A percentile compares a stretch with the other conserved stretches of the same genome.
phyloP scores from a whole-genome alignment of 2,113 vertebrate species.

The Tapirus terrestris region DNA sequence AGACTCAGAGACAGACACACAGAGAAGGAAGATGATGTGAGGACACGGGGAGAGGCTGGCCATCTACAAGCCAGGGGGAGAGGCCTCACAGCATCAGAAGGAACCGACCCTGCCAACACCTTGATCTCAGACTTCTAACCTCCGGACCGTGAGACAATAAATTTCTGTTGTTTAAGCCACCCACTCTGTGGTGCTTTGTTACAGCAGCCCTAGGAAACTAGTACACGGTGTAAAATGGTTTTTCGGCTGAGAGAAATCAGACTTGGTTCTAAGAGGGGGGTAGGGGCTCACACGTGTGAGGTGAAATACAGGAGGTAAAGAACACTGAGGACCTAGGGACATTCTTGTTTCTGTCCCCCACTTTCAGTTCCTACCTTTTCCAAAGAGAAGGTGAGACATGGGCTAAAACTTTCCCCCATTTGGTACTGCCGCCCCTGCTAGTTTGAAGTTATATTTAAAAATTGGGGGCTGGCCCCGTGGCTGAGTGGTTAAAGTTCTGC shows the following conservation, averaged over 20 bases:
- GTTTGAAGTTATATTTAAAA: background rate
- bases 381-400: background rate
- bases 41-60: background rate
- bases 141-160: background rate
- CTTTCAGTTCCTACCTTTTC: background rate
- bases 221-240: rapidly evolving
- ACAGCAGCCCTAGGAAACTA: rapidly evolving
- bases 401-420: background rate
- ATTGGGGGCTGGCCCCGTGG: no score
- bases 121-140: background rate
- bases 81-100: background rate
- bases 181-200: background rate
- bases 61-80: background rate
- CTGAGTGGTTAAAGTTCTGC: no score
- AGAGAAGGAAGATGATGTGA: background rate
- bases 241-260: background rate
- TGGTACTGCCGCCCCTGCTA: no score
- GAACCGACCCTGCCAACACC: rapidly evolving
- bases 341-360: no score
- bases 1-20: background rate
- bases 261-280: background rate
- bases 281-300: rapidly evolving
- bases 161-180: background rate
- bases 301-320: rapidly evolving
- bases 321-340: background rate